phyloP scores from a whole-genome alignment of 53 echinoderm and acorn worm species.

The Luidia sarsii region DNA sequence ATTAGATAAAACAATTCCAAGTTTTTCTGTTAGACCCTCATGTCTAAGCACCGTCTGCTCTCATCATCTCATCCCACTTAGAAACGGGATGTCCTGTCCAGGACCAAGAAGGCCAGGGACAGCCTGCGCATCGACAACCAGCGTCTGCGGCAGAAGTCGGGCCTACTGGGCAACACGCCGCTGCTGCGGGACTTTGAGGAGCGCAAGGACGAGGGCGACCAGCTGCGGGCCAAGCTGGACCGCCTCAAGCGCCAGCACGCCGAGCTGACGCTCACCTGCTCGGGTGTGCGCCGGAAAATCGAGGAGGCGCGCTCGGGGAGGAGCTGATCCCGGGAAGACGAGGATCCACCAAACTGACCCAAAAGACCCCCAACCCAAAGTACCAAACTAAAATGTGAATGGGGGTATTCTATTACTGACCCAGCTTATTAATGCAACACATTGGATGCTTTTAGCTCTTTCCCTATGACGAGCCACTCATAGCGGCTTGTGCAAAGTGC shows the following conservation, averaged over 20 bases:
- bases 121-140: constrained; percentile 94
- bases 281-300: constrained; percentile 91
- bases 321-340: constrained; percentile 60
- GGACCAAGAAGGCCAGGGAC: constrained; percentile 96
- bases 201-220: constrained; percentile 94
- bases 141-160: constrained; percentile 82
- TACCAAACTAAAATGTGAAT: no score
- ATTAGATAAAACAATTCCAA: background rate
- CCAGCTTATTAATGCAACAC: no score
- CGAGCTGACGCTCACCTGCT: constrained; percentile 81
- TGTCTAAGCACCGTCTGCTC: background rate
- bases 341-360: no score
- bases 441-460: no score
- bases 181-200: constrained; percentile 92
- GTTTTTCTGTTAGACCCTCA: background rate
- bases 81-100: constrained; percentile 92
- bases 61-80: constrained; percentile 36
- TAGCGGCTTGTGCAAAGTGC: no score
- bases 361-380: no score
- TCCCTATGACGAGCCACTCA: no score
- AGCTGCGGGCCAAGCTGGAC: constrained; percentile 77
- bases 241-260: constrained; percentile 87
- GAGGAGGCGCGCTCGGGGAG: constrained; percentile 80
- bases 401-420: no score
- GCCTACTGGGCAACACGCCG: constrained; percentile 88